Percentiles rank a stretch among this genome's conserved stretches.
These are phyloP conservation scores for Dryomyza anilis DNA, from an alignment of 2,888 invertebrate species.

Conservation along the genomic window DNA sequence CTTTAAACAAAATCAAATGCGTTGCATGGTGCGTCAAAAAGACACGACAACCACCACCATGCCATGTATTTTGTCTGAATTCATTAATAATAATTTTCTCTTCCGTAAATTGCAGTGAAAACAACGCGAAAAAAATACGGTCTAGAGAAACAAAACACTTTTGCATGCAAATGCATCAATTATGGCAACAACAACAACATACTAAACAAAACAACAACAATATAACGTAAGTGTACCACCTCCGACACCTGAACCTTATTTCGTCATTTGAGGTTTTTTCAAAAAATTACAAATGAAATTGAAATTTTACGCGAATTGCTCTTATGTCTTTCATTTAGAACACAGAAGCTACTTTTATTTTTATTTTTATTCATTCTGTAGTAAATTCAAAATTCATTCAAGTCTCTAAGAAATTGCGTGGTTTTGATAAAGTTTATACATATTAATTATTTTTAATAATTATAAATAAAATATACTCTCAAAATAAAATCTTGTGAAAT, in stretches of 20 bases:
- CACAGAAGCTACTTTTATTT: neutral
- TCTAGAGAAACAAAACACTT: constrained; percentile 1
- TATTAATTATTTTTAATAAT: too few species aligned
- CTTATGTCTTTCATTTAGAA: too few species aligned
- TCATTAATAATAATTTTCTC: constrained; percentile 11
- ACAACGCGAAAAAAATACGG: neutral
- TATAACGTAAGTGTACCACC: too few species aligned
- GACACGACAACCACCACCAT: neutral
- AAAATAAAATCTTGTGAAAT: too few species aligned
- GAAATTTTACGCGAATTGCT: too few species aligned
- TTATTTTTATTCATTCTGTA: neutral
- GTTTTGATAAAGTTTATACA: too few species aligned
- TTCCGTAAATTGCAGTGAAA: neutral
- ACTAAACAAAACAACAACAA: neutral
- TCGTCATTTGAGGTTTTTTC: too few species aligned
- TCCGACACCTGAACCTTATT: too few species aligned
- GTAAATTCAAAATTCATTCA: neutral
- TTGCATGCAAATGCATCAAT: constrained; percentile 15
- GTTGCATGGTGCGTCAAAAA: neutral
- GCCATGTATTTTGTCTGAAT: constrained; percentile 10
- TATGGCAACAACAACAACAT: constrained; percentile 4
- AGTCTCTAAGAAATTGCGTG: too few species aligned
- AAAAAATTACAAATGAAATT: too few species aligned
- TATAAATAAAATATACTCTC: too few species aligned
- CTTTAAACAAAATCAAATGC: neutral